These are phyloP conservation scores for Cryptosula pallasiana DNA, from an alignment of 2,888 invertebrate species.

Conservation along the genomic window DNA sequence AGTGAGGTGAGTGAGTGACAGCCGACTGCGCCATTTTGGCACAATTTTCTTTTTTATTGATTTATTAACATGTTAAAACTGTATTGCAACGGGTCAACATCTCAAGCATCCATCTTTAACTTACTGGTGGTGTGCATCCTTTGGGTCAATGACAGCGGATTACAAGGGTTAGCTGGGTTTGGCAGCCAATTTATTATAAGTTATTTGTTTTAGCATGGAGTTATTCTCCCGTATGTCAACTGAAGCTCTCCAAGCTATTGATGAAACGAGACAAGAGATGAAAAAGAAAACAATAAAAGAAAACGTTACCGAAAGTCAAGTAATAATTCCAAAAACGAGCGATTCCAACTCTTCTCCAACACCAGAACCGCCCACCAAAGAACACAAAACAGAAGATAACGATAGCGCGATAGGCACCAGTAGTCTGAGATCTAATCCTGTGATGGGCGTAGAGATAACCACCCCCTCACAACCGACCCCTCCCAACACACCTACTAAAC, in stretches of 20 bases:
- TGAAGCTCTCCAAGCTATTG: conserved; percentile 13
- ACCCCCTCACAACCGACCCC: background rate
- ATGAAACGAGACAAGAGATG: conserved; percentile 6
- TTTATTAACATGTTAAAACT: no score
- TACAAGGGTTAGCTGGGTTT: no score
- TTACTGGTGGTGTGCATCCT: no score
- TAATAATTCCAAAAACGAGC: background rate
- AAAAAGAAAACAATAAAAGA: background rate
- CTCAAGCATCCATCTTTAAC: no score
- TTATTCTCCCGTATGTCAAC: conserved; percentile 1
- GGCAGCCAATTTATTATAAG: background rate
- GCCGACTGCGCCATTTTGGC: no score
- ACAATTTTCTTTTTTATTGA: no score
- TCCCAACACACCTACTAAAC: background rate
- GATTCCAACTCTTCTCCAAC: background rate
- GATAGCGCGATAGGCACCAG: conserved; percentile 12
- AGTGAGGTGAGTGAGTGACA: no score
- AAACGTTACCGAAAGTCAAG: background rate
- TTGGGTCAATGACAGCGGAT: no score
- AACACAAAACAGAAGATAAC: background rate
- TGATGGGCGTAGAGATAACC: background rate
- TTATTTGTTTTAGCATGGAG: background rate
- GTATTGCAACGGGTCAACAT: no score
- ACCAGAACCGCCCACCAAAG: background rate
- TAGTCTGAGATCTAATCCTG: conserved; percentile 2